A percentile compares a stretch with the other conserved stretches of the same genome.
Evolutionary conservation across 2,797 vertebrate species (phyloP).

Genomic region (Sarcoramphus papa): DNA sequence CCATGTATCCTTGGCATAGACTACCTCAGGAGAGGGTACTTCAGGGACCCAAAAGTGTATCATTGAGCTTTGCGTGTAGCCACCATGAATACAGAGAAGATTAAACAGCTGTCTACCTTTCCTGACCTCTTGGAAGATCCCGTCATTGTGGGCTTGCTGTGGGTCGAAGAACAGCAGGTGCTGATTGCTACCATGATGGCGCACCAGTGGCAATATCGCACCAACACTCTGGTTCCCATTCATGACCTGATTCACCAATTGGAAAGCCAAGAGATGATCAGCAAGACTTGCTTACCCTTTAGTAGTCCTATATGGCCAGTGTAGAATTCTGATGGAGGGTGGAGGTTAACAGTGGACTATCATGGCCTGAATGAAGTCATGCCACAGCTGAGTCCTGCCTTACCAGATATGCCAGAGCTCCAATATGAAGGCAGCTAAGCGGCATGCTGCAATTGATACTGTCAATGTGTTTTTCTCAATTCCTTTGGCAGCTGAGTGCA

Average conservation of each 20-base stretch:
- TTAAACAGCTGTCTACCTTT: background rate
- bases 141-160: background rate
- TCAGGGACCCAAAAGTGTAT: background rate
- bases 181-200: no score
- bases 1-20: background rate
- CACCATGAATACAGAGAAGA: background rate
- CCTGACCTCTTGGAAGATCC: background rate
- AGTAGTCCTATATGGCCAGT: background rate
- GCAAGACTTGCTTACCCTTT: background rate
- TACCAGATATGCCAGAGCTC: background rate
- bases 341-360: background rate
- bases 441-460: background rate
- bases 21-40: background rate
- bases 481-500: background rate
- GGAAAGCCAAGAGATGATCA: background rate
- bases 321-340: background rate
- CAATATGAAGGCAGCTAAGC: background rate
- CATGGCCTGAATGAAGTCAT: background rate
- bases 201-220: background rate
- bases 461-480: background rate
- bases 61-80: background rate
- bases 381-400: accelerated
- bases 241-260: background rate
- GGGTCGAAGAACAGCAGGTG: background rate
- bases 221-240: background rate